Evolutionary conservation across 2,113 vertebrate species (phyloP), one percentile per base, ranked within the genome.

Genomic region (Coracopsis vasa): DNA sequence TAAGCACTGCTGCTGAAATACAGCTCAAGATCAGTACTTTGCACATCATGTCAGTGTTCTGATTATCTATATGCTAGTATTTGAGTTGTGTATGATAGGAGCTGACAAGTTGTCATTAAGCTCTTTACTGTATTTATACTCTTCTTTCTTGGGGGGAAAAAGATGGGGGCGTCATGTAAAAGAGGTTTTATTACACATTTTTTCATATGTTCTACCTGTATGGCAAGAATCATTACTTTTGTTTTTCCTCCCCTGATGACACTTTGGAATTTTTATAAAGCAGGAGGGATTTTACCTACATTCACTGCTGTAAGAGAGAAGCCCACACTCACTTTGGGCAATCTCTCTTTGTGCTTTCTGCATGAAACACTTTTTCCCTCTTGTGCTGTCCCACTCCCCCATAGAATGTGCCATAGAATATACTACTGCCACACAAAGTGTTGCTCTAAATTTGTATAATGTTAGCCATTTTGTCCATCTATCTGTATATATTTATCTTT

Each of bases 191-290:
- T 98, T 98, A 98, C 97, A 97, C 97, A 98, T 96, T 98, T 96
- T 97, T 97, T 98, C 97, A 95, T 97, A 87, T 96, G 69, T 64
- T 97, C 54, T 98, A 97, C 97, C 97, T 98, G 98, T 96, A 94
- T 97, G 95, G 96, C 88, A 97, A 97, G 97, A 97, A 97, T 97
- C 98, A 97, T 97, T 97, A 97, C 94, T 97, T 98, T 98, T 97
- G 93, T 98, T 98, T 98, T 99, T 98, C 98, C 98, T 98, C 98
- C 97, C 97, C 98, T 98, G 98, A 98, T 99, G 99, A 99, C 98
- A 99, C 95, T 99, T 98, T 98, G 99, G 99, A 99, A 98, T 99
- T 99, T 99, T 99, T 98, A 97, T 96, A 96, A 97, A 97, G 97
- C 97, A 71, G 86, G 96, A 97, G 97, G 98, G 96, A 97, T 97